Evolutionary conservation across 2,113 vertebrate species (phyloP).

Genomic region (Zosterops borbonicus): DNA sequence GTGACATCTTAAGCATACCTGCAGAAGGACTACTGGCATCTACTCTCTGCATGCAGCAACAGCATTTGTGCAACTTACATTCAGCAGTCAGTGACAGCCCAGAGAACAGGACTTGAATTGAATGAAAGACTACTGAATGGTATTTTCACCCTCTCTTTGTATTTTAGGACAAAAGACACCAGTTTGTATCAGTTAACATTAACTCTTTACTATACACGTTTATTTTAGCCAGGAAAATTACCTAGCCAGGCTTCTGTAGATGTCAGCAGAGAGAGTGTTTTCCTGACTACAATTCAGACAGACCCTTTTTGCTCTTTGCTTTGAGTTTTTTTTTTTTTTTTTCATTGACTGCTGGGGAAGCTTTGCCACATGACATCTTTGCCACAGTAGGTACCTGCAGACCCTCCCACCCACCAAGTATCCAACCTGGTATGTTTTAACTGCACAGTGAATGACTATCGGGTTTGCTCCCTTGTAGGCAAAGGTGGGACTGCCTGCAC

Average conservation of each 20-base stretch:
- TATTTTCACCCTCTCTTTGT: not conserved
- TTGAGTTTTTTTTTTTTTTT: not conserved
- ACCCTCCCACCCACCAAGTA: not conserved
- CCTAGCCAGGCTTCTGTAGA: not conserved
- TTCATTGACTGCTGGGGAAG: not conserved
- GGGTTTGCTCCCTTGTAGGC: not conserved
- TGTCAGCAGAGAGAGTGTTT: not conserved
- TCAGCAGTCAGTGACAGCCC: not conserved
- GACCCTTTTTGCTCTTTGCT: not conserved
- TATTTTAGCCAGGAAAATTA: not conserved
- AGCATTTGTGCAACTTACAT: not conserved
- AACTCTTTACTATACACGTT: not conserved
- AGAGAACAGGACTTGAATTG: not conserved
- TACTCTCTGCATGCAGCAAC: not conserved
- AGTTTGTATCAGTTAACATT: not conserved
- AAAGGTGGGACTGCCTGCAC: not conserved
- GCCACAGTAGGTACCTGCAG: not conserved
- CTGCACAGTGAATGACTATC: not conserved
- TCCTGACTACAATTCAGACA: not conserved
- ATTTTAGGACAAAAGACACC: not conserved
- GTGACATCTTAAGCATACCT: not conserved
- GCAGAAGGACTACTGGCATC: not conserved
- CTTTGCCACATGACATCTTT: not conserved
- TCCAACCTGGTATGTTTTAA: not conserved
- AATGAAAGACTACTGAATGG: not conserved